phyloP scores from a whole-genome alignment of 1,140 invertebrate species.

The Medauroidea extradentata region DNA sequence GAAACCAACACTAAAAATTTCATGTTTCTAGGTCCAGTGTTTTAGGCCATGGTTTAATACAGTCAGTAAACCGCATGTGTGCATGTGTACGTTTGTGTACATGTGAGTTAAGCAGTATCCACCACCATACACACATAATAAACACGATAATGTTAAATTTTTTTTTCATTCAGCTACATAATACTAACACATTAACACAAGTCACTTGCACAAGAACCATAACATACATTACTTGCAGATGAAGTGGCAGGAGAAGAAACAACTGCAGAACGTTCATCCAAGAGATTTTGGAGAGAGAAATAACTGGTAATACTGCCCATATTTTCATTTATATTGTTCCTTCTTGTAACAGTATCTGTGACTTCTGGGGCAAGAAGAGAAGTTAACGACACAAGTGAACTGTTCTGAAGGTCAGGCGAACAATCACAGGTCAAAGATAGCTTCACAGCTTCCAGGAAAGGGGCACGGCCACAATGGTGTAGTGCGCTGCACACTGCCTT shows the following conservation, averaged over 20 bases:
- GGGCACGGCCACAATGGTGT: conserved; percentile 32
- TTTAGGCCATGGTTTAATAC: too few relatives aligned
- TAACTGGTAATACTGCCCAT: too few relatives aligned
- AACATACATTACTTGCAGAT: neutral
- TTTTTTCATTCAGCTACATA: too few relatives aligned
- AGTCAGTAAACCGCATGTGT: too few relatives aligned
- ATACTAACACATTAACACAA: too few relatives aligned
- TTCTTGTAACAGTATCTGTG: neutral
- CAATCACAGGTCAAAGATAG: conserved; percentile 35
- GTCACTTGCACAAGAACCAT: neutral
- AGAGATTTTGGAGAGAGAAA: neutral
- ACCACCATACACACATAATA: too few relatives aligned
- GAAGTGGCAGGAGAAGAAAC: neutral
- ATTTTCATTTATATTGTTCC: too few relatives aligned
- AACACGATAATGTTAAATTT: too few relatives aligned
- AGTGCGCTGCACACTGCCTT: conserved; percentile 40
- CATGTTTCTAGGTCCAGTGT: too few relatives aligned
- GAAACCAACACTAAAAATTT: too few relatives aligned
- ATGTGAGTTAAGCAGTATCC: too few relatives aligned
- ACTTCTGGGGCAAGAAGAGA: conserved; percentile 39
- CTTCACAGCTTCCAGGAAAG: conserved; percentile 40
- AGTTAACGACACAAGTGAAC: conserved; percentile 33
- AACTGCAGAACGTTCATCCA: neutral
- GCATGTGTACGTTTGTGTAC: too few relatives aligned
- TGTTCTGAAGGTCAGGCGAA: conserved; percentile 31